phyloP scores from a whole-genome alignment of 2,888 invertebrate species.

The Athripsodes cinereus region DNA sequence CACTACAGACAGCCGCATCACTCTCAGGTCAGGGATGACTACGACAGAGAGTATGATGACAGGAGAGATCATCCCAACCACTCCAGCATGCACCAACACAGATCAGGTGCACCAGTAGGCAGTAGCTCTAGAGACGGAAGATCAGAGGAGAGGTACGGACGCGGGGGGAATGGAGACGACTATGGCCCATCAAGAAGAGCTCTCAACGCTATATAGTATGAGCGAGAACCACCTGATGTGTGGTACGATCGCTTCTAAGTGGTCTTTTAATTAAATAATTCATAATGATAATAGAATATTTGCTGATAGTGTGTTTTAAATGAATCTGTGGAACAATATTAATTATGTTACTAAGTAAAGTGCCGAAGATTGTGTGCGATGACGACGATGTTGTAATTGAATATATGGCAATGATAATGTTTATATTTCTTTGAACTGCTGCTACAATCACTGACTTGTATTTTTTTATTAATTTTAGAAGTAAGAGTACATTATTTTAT shows the following conservation, averaged over 20 bases:
- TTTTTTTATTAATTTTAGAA: not conserved
- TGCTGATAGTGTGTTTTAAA: not conserved
- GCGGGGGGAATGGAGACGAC: conserved; percentile 44
- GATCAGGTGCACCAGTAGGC: conserved; percentile 41
- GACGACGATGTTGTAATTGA: not conserved
- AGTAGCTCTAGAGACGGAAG: conserved; percentile 39
- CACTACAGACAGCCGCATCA: conserved; percentile 35
- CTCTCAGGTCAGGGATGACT: conserved; percentile 35
- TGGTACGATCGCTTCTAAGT: conserved; percentile 35
- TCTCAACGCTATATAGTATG: conserved; percentile 67
- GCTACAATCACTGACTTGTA: conserved; percentile 8
- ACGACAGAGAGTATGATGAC: conserved; percentile 35
- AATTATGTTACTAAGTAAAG: too few relatives aligned
- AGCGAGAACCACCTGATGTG: conserved; percentile 37
- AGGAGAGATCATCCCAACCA: conserved; percentile 29
- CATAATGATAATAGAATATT: not conserved
- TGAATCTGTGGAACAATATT: not conserved
- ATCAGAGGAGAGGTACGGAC: conserved; percentile 42
- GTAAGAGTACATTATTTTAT: not conserved
- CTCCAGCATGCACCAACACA: conserved; percentile 28
- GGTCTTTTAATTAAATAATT: not conserved
- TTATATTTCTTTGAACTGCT: conserved; percentile 4
- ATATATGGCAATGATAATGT: not conserved
- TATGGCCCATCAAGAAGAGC: conserved; percentile 62
- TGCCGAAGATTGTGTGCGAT: too few relatives aligned